Base-by-base conservation (phyloP, 1,140 invertebrate genomes). In the Bombus picipes region DNA sequence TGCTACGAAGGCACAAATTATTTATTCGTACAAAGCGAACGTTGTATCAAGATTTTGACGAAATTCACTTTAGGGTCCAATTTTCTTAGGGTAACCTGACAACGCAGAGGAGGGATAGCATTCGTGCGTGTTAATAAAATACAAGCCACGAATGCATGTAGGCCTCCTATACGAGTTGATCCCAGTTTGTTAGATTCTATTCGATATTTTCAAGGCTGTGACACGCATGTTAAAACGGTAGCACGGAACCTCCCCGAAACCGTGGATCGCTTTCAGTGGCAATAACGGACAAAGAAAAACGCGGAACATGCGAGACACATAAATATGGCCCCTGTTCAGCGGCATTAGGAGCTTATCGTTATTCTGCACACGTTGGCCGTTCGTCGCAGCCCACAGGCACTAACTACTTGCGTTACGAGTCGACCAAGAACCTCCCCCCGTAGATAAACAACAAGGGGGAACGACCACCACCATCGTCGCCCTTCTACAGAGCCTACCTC, bases 321-420 rank as follows among this genome's bases (percentile, higher is more conserved):
- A 92, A 92, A 92, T 92, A 92, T 89, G 68, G 87, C 59, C 84
- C 87, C 86, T 89, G 90, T 92, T 93, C 90, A 89, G 88, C 70
- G 90, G 87, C 88, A 89, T 92, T 92, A 90, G 87, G 89, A 90
- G 91, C 93, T 93, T 93, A 93, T 93, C 93, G 91, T 93, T 93
- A 93, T 93, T 93, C 92, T 79, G 89, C 93, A 93, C 93, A 93
- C 92, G 92, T 93, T 92, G 92, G 90, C 90, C 91, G 93, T 93
- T 93, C 93, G 89, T 93, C 92, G 90, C 89, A 90, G 89, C 88
- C 87, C 89, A 92, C 85, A 89, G 87, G 90, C 90, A 92, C 93
- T 93, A 93, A 93, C 92, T 92, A 92, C 91, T 90, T 87, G 90
- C 89, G 91, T 92, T 93, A 90, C 92, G 90, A 92, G 92, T 92